Evolutionary conservation across 1,140 invertebrate genomes (phyloP), one percentile per base, ranked within the genome.

Genomic region (Paracyclopina nana): DNA sequence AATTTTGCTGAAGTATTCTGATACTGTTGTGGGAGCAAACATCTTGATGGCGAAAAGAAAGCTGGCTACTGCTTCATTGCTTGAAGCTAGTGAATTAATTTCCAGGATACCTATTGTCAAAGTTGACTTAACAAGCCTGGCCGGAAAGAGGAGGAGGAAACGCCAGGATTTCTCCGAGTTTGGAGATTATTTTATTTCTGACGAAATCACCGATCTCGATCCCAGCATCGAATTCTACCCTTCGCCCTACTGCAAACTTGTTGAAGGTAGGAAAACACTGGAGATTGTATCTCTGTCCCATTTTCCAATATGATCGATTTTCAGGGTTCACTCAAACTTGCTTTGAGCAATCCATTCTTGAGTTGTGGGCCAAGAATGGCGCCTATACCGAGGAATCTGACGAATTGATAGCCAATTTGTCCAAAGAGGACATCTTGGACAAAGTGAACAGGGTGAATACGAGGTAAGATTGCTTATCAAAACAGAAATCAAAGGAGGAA

Each of bases 311-410:
- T n/a, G n/a, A n/a, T n/a, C n/a, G n/a, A n/a, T n/a, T n/a, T n/a
- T n/a, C n/a, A n/a, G n/a, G n/a, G n/a, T n/a, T n/a, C n/a, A n/a
- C n/a, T n/a, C n/a, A n/a, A n/a, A 68, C 65, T 28, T 82, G 79
- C 58, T 67, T 73, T 45, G 59, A 74, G 52, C 63, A 67, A 53
- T 80, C 73, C 63, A 67, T 80, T 54, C 60, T 79, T 43, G 77
- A 81, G 59, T 63, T 82, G 53, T 82, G 77, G 77, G 65, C 72
- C 26, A 77, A 69, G 58, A 65, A 76, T 59, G 60, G 62, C 30
- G 61, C 63, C n/a, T 51, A 43, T 25, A 25, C 16, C 6, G 6
- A 14, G 8, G 16, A 9, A 40, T 6, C 31, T 6, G 26, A 40
- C 9, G 9, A 46, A n/a, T 49, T 64, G 45, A 73, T 80, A 31